Percentiles rank a stretch among this genome's conserved stretches.
phyloP scores from a whole-genome alignment of 2,888 invertebrate species.

The Nasonia oneida region DNA sequence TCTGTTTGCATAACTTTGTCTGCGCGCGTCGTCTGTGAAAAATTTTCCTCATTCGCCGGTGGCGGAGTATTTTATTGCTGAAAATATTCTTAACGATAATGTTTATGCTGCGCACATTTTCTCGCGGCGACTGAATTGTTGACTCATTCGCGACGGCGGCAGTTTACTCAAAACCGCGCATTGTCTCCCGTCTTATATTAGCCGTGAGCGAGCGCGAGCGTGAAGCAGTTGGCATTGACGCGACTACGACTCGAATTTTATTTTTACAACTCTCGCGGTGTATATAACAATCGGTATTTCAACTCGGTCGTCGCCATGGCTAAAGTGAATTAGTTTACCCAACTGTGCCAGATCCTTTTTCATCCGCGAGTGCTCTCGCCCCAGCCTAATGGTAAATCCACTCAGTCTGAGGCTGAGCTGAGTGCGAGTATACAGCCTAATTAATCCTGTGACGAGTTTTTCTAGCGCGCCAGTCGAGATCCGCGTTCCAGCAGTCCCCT shows the following conservation, averaged over 20 bases:
- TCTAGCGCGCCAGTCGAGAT: not conserved
- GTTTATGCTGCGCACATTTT: not conserved
- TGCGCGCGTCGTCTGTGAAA: not conserved
- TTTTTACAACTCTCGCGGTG: not conserved
- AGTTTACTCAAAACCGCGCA: not conserved
- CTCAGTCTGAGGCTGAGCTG: too few relatives aligned
- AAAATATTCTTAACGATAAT: slow-evolving; percentile 8
- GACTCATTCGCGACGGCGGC: not conserved
- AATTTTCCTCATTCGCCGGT: not conserved
- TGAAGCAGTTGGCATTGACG: too few relatives aligned
- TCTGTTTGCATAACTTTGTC: not conserved
- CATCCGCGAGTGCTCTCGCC: too few relatives aligned
- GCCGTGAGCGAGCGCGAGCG: not conserved
- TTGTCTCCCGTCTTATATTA: too few relatives aligned
- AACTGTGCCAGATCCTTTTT: too few relatives aligned
- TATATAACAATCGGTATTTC: too few relatives aligned
- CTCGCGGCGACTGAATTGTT: not conserved
- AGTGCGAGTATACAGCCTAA: too few relatives aligned
- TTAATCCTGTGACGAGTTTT: too few relatives aligned
- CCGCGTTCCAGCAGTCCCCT: not conserved
- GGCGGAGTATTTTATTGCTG: not conserved
- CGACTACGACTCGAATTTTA: too few relatives aligned
- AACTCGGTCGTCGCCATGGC: too few relatives aligned
- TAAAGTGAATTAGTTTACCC: too few relatives aligned
- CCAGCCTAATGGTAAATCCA: too few relatives aligned